Evolutionary conservation across 2,113 vertebrate genomes (phyloP).

Genomic region (Hypocryptadius cinnamomeus): DNA sequence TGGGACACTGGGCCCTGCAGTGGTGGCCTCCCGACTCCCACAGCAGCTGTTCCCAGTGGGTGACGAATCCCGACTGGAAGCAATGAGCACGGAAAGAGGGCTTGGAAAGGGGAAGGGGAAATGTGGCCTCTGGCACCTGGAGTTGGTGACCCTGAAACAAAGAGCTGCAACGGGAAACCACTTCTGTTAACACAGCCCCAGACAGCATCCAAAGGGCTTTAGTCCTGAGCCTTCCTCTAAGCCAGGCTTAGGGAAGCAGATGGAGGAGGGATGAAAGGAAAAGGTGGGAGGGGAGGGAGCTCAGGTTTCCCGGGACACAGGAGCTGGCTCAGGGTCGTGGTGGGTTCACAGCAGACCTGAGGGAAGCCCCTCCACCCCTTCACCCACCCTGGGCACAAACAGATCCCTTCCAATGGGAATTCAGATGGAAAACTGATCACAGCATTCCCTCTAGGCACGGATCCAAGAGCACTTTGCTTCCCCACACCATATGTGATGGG

Average conservation of each 20-base stretch:
- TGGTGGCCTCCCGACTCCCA: not conserved
- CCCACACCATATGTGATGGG: not conserved
- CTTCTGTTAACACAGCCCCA: not conserved
- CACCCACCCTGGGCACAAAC: too few species aligned
- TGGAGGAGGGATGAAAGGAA: not conserved
- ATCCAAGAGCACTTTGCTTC: not conserved
- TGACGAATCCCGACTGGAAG: not conserved
- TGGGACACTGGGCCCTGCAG: not conserved
- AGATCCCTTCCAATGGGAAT: not conserved
- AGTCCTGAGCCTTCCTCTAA: not conserved
- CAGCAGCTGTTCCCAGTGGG: not conserved
- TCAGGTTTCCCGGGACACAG: not conserved
- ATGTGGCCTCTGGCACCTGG: not conserved
- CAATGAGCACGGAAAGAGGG: not conserved
- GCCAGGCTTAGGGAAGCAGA: not conserved
- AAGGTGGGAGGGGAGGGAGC: not conserved
- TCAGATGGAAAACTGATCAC: not conserved
- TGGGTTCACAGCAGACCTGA: not conserved
- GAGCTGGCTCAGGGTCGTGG: not conserved
- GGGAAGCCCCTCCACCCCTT: not conserved
- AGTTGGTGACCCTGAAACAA: not conserved
- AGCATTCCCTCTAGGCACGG: not conserved
- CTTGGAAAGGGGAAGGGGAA: not conserved
- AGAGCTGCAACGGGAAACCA: not conserved
- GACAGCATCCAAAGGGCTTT: not conserved